Evolutionary conservation across 2,113 vertebrate genomes (phyloP), one percentile per base, ranked within the genome.

Genomic region (Varanus komodoensis): DNA sequence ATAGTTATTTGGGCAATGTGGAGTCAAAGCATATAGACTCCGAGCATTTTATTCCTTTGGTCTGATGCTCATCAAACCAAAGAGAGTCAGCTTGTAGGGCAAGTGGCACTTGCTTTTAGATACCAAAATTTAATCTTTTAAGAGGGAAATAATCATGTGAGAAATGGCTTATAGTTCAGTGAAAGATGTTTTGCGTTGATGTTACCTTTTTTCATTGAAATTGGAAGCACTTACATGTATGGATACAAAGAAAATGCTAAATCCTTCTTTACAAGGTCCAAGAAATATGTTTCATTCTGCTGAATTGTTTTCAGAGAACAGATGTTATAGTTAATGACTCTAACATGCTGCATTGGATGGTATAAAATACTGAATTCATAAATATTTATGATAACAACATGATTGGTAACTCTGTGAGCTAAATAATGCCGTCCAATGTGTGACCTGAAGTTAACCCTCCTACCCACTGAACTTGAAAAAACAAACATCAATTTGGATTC

Each of bases 1-100:
- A 1, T 38, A 89, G 82, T 85, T 94, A 74, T 88, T 57, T 89
- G 74, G 77, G 87, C 84, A 64, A 89, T 81, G n/a, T 92, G 38
- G 91, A 82, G 87, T 82, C 89, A 96, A 94, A 91, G 92, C 73
- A 6, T 50, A 91, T 89, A 91, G 94, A 92, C 96, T 89, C 48
- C 96, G 95, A 96, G 84, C 94, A 17, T 96, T 95, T 95, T 82
- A 87, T 0, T 86, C 69, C 75, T 91, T 91, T 68, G 75, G 77
- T 71, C 29, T 57, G 86, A 87, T 23, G 77, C 3, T 67, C 82
- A 87, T 38, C 85, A 0, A 71, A 73, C 75, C n/a, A 75, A 34
- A 87, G 52, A 38, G 12, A 44, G n/a, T 8, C 61, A 80, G 23
- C 67, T 68, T 3, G 34, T 15, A 6, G 52, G 34, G 27, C n/a